phyloP scores from a whole-genome alignment of 2,888 invertebrate genomes.

The Hypselothyrea guttata region DNA sequence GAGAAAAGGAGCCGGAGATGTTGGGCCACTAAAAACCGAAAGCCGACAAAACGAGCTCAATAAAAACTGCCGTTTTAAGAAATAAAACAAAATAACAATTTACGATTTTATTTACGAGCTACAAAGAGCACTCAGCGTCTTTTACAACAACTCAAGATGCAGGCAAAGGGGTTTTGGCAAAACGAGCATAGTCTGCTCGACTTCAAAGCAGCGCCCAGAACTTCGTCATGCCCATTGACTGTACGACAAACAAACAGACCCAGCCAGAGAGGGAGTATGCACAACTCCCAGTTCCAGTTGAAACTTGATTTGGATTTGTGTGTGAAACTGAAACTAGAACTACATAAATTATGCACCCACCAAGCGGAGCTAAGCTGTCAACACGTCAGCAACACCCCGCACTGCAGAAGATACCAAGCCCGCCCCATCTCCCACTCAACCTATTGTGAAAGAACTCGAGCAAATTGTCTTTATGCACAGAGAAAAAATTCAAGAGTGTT shows the following conservation, averaged over 20 bases:
- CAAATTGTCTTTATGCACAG: not conserved
- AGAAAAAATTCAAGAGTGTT: no score
- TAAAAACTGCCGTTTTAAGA: constrained; percentile 70
- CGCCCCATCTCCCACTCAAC: not conserved
- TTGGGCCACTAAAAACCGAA: constrained; percentile 40
- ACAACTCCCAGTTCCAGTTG: constrained; percentile 13
- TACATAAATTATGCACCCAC: constrained; percentile 69
- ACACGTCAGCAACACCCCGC: constrained; percentile 38
- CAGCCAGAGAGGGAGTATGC: constrained; percentile 1
- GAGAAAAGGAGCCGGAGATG: constrained; percentile 12
- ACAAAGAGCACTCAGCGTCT: constrained; percentile 22
- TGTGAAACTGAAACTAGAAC: constrained; percentile 38
- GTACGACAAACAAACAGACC: constrained; percentile 42
- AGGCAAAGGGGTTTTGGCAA: constrained; percentile 22
- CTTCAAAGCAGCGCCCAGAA: constrained; percentile 66
- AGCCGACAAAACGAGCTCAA: constrained; percentile 73
- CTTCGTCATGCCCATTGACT: constrained; percentile 68
- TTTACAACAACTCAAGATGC: constrained; percentile 10
- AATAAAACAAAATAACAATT: constrained; percentile 76
- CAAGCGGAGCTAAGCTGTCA: constrained; percentile 69
- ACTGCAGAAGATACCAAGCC: not conserved
- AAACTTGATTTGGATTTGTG: constrained; percentile 31
- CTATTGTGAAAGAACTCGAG: no score
- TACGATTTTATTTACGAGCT: constrained; percentile 76
- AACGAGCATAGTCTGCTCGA: constrained; percentile 21